phyloP scores from a whole-genome alignment of 2,888 invertebrate genomes.

The Ormyrus thymus region DNA sequence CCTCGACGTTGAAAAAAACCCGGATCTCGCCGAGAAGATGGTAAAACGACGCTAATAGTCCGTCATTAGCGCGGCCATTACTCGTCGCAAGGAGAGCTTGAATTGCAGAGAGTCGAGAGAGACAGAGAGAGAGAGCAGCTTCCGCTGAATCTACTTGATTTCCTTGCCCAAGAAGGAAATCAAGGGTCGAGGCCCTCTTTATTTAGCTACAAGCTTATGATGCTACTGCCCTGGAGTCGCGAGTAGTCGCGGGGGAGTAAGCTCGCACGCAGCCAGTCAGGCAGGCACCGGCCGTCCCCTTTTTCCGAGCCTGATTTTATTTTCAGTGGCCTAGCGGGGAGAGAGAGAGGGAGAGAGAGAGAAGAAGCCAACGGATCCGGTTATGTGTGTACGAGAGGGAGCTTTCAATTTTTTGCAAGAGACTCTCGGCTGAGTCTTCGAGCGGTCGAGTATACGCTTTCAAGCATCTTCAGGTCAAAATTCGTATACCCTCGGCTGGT shows the following conservation, averaged over 20 bases:
- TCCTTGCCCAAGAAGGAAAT: slow-evolving; percentile 41
- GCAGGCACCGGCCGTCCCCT: background rate
- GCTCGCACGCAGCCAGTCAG: background rate
- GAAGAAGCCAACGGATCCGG: background rate
- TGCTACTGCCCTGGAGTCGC: slow-evolving; percentile 43
- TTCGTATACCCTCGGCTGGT: background rate
- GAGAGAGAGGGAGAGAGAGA: background rate
- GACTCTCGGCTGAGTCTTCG: too few species aligned
- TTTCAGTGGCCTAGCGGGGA: slow-evolving; percentile 8
- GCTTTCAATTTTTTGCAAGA: too few species aligned
- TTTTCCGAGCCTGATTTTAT: slow-evolving; percentile 25
- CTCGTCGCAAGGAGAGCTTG: background rate
- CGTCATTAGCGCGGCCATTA: slow-evolving; percentile 29
- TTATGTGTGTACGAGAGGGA: too few species aligned
- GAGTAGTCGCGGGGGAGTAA: slow-evolving; percentile 8
- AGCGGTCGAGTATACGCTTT: too few species aligned
- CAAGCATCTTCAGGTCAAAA: background rate
- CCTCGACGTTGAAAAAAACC: background rate
- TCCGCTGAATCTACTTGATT: slow-evolving; percentile 41
- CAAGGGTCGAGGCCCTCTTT: slow-evolving; percentile 43
- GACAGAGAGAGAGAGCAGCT: background rate
- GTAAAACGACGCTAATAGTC: slow-evolving; percentile 29
- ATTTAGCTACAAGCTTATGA: slow-evolving; percentile 20
- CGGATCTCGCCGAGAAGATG: background rate
- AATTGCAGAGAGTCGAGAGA: background rate